These are phyloP conservation scores for Sussaba pulchella DNA, from an alignment of 2,888 invertebrate species.

Conservation along the genomic window DNA sequence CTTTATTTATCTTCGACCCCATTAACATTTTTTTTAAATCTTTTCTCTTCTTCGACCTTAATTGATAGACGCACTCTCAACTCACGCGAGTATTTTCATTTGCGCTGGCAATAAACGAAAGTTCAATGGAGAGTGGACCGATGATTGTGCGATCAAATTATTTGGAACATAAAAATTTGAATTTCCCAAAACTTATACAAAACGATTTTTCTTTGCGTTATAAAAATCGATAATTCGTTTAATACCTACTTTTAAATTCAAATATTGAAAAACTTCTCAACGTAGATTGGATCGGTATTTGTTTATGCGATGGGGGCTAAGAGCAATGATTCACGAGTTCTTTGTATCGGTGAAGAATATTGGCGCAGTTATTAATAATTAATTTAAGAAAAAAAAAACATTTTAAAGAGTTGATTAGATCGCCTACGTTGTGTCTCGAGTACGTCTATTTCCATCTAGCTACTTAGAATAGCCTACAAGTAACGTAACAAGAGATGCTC, in stretches of 20 bases:
- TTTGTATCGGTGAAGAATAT: conserved; percentile 4
- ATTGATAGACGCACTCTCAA: neutral
- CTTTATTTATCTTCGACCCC: conserved; percentile 1
- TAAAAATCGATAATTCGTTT: too few species aligned
- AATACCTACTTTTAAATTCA: neutral
- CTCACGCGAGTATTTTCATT: conserved; percentile 10
- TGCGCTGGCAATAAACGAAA: neutral
- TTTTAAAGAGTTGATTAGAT: conserved; percentile 31
- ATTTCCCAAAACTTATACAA: too few species aligned
- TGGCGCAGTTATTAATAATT: conserved; percentile 1
- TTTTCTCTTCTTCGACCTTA: conserved; percentile 10
- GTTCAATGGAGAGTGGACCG: neutral
- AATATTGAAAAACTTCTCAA: neutral
- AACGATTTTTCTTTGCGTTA: too few species aligned
- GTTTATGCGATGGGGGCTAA: neutral
- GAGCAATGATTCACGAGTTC: neutral
- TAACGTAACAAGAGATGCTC: conserved; percentile 73
- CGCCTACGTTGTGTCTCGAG: conserved; percentile 52
- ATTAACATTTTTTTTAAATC: conserved; percentile 10
- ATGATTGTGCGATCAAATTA: neutral
- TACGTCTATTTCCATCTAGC: conserved; percentile 55
- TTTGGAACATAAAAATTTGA: neutral
- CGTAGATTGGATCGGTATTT: neutral
- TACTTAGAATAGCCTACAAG: conserved; percentile 75
- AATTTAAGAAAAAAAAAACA: neutral